A percentile compares a stretch with the other conserved stretches of the same genome.
phyloP scores from a whole-genome alignment of 2,797 vertebrate species.

The Rhyacichthys aspro region DNA sequence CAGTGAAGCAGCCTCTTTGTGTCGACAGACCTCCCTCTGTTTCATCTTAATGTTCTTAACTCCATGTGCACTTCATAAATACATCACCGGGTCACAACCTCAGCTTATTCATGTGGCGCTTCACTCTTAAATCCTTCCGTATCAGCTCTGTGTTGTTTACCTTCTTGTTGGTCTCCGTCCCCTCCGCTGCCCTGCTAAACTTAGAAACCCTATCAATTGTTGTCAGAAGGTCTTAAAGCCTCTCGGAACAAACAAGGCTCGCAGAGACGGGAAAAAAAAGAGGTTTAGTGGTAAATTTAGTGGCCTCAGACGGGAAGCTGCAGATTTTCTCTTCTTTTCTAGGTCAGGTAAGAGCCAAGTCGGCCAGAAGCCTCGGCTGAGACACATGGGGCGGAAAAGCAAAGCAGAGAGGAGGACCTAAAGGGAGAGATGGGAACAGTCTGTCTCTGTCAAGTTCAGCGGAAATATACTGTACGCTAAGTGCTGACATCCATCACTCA shows the following conservation, averaged over 20 bases:
- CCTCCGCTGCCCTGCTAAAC: conserved; percentile 62
- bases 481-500: conserved; percentile 27
- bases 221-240: conserved; percentile 69
- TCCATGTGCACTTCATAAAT: conserved; percentile 50
- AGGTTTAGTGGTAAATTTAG: conserved; percentile 63
- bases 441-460: conserved; percentile 9
- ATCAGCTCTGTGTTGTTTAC: conserved; percentile 52
- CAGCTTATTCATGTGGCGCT: conserved; percentile 48
- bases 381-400: conserved; percentile 38
- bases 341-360: conserved; percentile 77
- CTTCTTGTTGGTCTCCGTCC: conserved; percentile 10
- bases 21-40: conserved; percentile 31
- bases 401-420: conserved; percentile 41
- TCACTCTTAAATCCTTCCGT: conserved; percentile 54
- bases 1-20: neutral
- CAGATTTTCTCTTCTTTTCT: conserved; percentile 71
- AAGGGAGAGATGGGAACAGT: conserved; percentile 17
- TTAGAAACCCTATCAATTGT: conserved; percentile 76
- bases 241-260: conserved; percentile 52
- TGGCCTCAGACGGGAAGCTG: conserved; percentile 64
- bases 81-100: conserved; percentile 25
- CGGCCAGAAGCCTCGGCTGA: conserved; percentile 58
- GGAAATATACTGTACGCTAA: conserved; percentile 29
- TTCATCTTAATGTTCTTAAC: conserved; percentile 36
- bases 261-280: conserved; percentile 45